Conservation (phyloP, 2,797 vertebrate genomes). For the Ctenosaura bakeri region DNA sequence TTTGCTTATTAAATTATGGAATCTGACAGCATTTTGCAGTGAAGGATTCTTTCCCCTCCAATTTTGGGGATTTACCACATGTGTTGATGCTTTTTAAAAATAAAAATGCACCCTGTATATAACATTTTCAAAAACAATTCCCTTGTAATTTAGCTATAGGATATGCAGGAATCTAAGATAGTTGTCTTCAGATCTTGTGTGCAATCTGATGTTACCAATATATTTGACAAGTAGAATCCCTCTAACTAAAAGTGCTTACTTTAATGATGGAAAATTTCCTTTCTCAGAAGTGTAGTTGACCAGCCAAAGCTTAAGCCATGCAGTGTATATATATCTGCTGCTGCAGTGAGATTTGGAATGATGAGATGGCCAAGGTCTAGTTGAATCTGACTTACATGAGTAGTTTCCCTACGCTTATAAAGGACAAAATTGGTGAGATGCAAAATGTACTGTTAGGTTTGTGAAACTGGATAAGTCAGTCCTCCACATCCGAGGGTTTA, state of each 20-base stretch:
- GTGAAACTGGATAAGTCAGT: background rate
- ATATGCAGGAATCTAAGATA: background rate
- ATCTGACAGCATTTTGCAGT: constrained; percentile 6
- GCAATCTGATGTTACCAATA: constrained; percentile 32
- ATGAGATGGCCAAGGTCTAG: background rate
- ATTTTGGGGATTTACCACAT: constrained; percentile 26
- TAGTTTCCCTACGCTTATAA: background rate
- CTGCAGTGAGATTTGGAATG: background rate
- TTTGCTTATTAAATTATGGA: constrained; percentile 41
- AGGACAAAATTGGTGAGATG: background rate
- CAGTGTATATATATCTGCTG: background rate
- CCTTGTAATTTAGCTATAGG: background rate
- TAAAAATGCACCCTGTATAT: background rate
- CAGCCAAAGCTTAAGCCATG: constrained; percentile 12
- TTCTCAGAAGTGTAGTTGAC: background rate
- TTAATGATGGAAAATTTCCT: constrained; percentile 22
- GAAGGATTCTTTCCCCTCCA: background rate
- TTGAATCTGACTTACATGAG: background rate
- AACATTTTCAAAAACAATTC: constrained; percentile 5
- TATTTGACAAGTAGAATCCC: constrained; percentile 4
- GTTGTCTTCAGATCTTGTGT: background rate
- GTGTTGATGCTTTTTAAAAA: background rate
- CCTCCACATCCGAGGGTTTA: too few relatives aligned
- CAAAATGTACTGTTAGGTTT: background rate
- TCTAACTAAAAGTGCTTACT: background rate